Evolutionary conservation across 2,888 invertebrate genomes (phyloP).

Genomic region (Phengaris alcon): DNA sequence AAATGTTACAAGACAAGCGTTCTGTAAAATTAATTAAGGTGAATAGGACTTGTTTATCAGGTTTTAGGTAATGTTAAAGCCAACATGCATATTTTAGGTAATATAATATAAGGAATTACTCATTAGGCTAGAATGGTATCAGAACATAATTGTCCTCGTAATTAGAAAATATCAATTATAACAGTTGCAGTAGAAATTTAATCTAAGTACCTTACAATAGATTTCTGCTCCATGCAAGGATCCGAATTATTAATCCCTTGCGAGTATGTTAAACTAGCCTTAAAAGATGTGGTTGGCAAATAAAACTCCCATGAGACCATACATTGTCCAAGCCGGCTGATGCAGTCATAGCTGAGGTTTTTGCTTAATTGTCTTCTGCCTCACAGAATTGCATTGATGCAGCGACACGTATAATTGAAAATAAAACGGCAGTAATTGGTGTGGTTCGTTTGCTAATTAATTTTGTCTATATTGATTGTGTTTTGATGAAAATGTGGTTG

Average conservation of each 20-base stretch:
- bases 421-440: not conserved
- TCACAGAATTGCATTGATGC: constrained; percentile 4
- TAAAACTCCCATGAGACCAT: not conserved
- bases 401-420: constrained; percentile 2
- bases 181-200: too few relatives aligned
- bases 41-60: not conserved
- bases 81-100: too few relatives aligned
- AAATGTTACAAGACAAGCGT: not conserved
- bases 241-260: too few relatives aligned
- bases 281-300: not conserved
- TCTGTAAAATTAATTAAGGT: not conserved
- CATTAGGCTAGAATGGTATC: too few relatives aligned
- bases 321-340: not conserved
- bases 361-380: constrained; percentile 1
- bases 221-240: too few relatives aligned
- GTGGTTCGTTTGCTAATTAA: not conserved
- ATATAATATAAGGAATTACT: too few relatives aligned
- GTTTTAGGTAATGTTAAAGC: not conserved
- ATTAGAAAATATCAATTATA: too few relatives aligned
- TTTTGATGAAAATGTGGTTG: not conserved
- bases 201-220: too few relatives aligned
- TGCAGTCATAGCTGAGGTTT: constrained; percentile 10
- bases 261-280: not conserved
- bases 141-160: too few relatives aligned
- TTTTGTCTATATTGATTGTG: constrained; percentile 10